These are phyloP conservation scores for Phymastichus coffea DNA, from an alignment of 1,140 invertebrate species.

Conservation along the genomic window DNA sequence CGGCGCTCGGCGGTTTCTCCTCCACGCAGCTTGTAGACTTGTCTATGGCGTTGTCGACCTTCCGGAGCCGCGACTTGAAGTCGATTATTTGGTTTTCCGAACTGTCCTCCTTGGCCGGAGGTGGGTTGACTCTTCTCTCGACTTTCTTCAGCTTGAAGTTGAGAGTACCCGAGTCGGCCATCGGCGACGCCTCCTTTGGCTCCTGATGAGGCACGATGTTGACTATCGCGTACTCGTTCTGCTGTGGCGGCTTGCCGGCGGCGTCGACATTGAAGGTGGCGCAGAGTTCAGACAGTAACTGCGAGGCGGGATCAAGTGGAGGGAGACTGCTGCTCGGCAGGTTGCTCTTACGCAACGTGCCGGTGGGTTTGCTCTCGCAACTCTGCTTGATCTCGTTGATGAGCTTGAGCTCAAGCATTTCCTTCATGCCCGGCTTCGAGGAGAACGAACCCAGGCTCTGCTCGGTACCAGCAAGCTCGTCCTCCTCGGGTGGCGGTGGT, in stretches of 20 bases:
- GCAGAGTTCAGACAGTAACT: conserved; percentile 72
- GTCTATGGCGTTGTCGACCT: conserved; percentile 66
- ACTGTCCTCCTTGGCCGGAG: conserved; percentile 57
- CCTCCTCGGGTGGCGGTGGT: conserved; percentile 35
- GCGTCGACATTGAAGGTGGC: conserved; percentile 51
- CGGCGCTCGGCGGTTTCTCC: conserved; percentile 31
- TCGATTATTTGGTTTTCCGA: conserved; percentile 70
- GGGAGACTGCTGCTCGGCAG: conserved; percentile 24
- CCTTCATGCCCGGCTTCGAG: conserved; percentile 64
- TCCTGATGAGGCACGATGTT: conserved; percentile 23
- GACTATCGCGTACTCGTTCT: conserved; percentile 48
- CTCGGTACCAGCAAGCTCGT: conserved; percentile 2
- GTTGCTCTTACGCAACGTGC: conserved; percentile 30
- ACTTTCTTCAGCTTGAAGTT: conserved; percentile 67
- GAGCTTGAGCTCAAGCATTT: conserved; percentile 77
- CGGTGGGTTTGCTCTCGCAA: conserved; percentile 63
- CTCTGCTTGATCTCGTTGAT: conserved; percentile 80
- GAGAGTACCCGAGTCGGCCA: conserved; percentile 35
- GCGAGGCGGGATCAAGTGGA: conserved; percentile 64
- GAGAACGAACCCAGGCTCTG: conserved; percentile 35
- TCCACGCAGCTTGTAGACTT: conserved; percentile 56
- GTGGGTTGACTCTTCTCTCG: conserved; percentile 57
- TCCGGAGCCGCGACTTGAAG: conserved; percentile 80
- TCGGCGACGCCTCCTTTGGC: neutral
- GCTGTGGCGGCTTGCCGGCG: conserved; percentile 27